Base-by-base conservation (phyloP, 2,888 invertebrate genomes). In the Theretra japonica region DNA sequence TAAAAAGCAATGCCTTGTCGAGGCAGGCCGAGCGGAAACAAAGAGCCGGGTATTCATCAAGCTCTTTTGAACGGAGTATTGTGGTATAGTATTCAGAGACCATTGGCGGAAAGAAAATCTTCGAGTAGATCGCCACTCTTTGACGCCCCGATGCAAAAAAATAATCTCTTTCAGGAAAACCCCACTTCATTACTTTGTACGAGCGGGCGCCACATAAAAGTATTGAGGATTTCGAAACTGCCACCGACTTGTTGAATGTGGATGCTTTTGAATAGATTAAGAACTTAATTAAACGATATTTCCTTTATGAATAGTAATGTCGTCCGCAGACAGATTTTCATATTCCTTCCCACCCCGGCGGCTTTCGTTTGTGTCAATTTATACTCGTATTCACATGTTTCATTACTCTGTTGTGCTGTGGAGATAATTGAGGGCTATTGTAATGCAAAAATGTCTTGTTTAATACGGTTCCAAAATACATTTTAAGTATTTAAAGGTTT, bases 1-100 rank as follows among this genome's bases (percentile, higher is more conserved):
- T 92, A 93, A 93, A 93, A 93, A 92, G 93, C 91, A 89, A 93
- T 93, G 93, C 91, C 91, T 90, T 88, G 90, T 89, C 88, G 90
- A 87, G 90, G 86, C 87, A 88, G 90, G 92, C 89, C 90, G 88
- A 86, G 90, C 88, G 89, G 90, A 93, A 93, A 94, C 94, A 93
- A 94, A 93, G 93, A 87, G 83, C 86, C 86, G 86, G 85, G 88
- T 89, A 93, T 93, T 94, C 93, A 94, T 94, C 93, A 94, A 89
- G 93, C 89, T 91, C 93, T 92, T 93, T 93, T 93, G 92, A 93
- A 91, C 93, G 88, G 79, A 83, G 86, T 88, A 92, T 90, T 92
- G 91, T 92, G 91, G 89, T 86, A 84, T 89, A 82, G 77, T 82
- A 91, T 90, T 91, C 91, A 88, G 85, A 85, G 89, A 84, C 89